Evolutionary conservation across 2,797 vertebrate genomes (phyloP).

Genomic region (Podarcis lilfordi): DNA sequence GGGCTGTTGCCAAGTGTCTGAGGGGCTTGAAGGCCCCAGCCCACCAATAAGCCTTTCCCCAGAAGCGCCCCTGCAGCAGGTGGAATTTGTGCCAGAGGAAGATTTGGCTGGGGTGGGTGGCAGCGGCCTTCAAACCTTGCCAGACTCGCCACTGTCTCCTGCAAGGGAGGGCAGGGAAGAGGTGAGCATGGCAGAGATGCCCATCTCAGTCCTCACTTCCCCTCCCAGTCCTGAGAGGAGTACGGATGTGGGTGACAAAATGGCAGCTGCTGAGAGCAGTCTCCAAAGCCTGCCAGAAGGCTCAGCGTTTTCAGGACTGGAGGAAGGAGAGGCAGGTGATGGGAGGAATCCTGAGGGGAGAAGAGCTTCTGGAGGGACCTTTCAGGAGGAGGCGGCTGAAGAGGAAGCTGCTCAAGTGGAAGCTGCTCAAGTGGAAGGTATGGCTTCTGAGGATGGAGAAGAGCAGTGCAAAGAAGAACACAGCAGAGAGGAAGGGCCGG

Average conservation of each 20-base stretch:
- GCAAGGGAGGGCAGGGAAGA: neutral
- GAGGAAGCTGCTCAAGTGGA: neutral
- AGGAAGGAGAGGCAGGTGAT: constrained; percentile 28
- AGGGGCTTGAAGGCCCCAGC: neutral
- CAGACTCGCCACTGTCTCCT: neutral
- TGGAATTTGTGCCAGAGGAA: neutral
- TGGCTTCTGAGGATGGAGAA: neutral
- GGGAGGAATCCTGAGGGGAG: constrained; percentile 37
- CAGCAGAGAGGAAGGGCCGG: neutral
- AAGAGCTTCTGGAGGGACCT: fast-evolving
- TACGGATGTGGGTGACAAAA: neutral
- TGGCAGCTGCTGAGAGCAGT: constrained; percentile 21
- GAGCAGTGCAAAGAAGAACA: neutral
- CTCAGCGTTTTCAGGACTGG: constrained; percentile 32
- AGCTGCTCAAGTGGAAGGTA: neutral
- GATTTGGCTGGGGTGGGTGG: neutral
- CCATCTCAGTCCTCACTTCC: constrained; percentile 35
- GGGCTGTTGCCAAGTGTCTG: neutral
- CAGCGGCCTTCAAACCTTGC: neutral
- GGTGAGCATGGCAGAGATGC: constrained; percentile 11
- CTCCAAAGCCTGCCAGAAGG: constrained; percentile 41
- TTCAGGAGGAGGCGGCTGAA: neutral
- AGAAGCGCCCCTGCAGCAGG: too few relatives aligned
- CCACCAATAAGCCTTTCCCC: neutral
- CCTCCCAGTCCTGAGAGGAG: neutral